Percentiles rank a stretch among this genome's conserved stretches.
Conservation (phyloP, 2,113 vertebrate species). For the Gobiocypris rarus region DNA sequence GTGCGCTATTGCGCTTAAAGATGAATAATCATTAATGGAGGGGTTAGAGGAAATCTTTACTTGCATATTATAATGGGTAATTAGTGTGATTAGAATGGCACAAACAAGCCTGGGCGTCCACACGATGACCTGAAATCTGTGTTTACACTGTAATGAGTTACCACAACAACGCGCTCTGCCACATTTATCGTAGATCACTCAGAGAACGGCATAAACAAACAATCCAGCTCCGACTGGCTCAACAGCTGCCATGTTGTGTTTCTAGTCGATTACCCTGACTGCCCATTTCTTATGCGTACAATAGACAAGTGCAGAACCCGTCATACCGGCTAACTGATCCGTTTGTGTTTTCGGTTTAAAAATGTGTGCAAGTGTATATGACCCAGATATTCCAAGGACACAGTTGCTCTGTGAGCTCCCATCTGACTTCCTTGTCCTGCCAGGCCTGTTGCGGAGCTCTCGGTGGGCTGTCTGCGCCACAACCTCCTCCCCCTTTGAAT, state of each 20-base stretch:
- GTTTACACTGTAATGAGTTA: constrained; percentile 69
- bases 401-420: constrained; percentile 3
- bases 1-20: background rate
- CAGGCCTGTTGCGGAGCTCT: constrained; percentile 19
- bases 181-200: background rate
- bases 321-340: constrained; percentile 17
- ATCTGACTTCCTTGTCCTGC: constrained; percentile 29
- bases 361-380: constrained; percentile 3
- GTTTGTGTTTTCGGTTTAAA: background rate
- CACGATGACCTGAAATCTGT: constrained; percentile 48
- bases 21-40: constrained; percentile 26
- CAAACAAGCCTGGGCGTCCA: background rate
- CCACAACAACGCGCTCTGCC: constrained; percentile 54
- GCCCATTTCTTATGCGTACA: background rate
- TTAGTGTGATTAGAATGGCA: background rate
- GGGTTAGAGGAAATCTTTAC: constrained; percentile 16
- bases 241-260: constrained; percentile 24
- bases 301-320: background rate
- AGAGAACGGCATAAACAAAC: background rate
- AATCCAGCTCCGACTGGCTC: constrained; percentile 6
- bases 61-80: constrained; percentile 6
- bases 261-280: constrained; percentile 29
- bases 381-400: constrained; percentile 47
- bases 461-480: background rate
- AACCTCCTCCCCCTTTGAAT: background rate